Base-by-base conservation (phyloP, 1,140 invertebrate genomes). In the Rhagoletis zephyria region DNA sequence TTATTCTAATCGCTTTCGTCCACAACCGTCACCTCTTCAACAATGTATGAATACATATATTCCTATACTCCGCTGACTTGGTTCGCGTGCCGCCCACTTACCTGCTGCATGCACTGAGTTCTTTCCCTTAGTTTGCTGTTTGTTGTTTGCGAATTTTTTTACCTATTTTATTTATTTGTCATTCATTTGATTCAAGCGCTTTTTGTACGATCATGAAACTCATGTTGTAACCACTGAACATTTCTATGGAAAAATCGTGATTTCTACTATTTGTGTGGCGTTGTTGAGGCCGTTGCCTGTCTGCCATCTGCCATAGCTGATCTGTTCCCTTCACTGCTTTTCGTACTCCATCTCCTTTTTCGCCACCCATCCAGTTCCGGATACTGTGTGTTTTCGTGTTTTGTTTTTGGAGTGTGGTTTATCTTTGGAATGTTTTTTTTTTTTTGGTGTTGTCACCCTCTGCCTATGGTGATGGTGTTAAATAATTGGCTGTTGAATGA, bases 171-270 rank as follows among this genome's bases (percentile, higher is more conserved):
- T 56, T 56, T 10, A 10, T 56, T 56, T 56, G 14, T 77, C 40
- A 56, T 77, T 77, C 70, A 77, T 77, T 77, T 77, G 51, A 51
- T 51, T 48, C 70, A 77, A 51, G 70, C 74, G 48, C n/a, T 81
- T 81, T 81, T 81, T 81, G 56, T 81, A 56, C 48, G 74, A 81
- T 56, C 74, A 81, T 81, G 74, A 81, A 81, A 81, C 74, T 81
- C 74, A 81, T 81, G 74, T 81, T 81, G 74, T 81, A 81, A 81
- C 74, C 74, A 81, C 74, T 81, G 74, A 81, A 81, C 74, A 81
- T 56, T 81, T 81, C 74, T 56, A 81, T 81, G 74, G 74, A 81
- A 81, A 81, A 81, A 81, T 81, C 74, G 74, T 81, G 74, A 81
- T 81, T 81, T 81, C 74, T 81, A 9, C 74, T 19, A 30, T 59